Conservation (phyloP, 2,113 vertebrate species). For the Prunella fulvescens region DNA sequence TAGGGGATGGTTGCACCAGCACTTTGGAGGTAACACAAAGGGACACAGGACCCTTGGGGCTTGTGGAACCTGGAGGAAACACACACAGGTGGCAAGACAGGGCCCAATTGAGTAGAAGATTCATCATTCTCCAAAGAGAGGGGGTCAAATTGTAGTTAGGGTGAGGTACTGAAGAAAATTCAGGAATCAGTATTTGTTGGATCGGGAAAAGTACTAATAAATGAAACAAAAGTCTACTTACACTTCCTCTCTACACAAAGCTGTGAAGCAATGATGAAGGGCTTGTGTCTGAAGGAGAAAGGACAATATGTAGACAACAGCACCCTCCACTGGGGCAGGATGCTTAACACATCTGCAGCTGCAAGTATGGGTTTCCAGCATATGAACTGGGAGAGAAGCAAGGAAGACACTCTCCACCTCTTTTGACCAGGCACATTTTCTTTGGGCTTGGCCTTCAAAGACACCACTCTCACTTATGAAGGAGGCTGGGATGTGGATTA, state of each 20-base stretch:
- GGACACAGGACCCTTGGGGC: background rate
- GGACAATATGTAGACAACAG: background rate
- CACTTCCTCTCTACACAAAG: background rate
- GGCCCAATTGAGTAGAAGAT: background rate
- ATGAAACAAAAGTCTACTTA: background rate
- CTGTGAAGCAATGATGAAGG: background rate
- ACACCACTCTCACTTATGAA: background rate
- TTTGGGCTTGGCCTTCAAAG: background rate
- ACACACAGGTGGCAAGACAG: background rate
- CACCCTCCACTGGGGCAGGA: background rate
- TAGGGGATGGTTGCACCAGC: background rate
- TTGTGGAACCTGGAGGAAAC: background rate
- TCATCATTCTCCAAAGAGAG: background rate
- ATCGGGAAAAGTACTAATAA: background rate
- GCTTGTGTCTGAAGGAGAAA: background rate
- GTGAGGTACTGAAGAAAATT: background rate
- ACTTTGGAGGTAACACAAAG: background rate
- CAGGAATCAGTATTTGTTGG: background rate
- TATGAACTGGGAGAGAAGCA: background rate
- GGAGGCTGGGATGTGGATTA: background rate
- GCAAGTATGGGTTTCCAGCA: fast-evolving
- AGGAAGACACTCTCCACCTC: background rate
- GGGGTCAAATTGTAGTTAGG: background rate
- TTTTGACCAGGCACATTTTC: background rate
- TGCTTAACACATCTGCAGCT: background rate